Evolutionary conservation across 2,888 invertebrate species (phyloP).

Genomic region (Lepidochrysops patricia): DNA sequence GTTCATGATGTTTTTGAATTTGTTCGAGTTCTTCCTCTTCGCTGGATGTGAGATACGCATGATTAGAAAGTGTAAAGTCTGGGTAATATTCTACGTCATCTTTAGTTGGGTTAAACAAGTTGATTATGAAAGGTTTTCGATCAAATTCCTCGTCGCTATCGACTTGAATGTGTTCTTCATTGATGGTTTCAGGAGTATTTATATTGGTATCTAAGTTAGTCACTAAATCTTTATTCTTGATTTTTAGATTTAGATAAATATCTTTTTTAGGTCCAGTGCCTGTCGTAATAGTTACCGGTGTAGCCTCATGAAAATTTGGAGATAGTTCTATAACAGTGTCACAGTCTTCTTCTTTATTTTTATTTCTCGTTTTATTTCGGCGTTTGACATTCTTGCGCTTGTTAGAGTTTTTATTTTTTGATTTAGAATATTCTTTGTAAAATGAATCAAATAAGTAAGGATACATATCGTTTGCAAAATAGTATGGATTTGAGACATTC

Average conservation of each 20-base stretch:
- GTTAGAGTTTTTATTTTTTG: conserved; percentile 13
- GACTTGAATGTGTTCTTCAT: neutral
- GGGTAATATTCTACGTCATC: conserved; percentile 47
- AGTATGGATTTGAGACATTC: conserved; percentile 6
- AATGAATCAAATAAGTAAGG: conserved; percentile 27
- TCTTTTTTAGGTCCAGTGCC: neutral
- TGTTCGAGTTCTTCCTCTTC: conserved; percentile 35
- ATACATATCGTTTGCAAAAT: conserved; percentile 19
- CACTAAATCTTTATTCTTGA: conserved; percentile 31
- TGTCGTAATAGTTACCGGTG: neutral
- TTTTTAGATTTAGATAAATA: conserved; percentile 26
- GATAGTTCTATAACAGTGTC: conserved; percentile 14
- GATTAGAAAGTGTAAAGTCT: conserved; percentile 40
- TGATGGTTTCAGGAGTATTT: conserved; percentile 24
- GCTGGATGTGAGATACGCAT: conserved; percentile 31
- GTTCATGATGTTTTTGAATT: conserved; percentile 24
- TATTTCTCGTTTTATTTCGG: conserved; percentile 14
- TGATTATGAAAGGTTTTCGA: neutral
- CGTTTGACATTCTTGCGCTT: conserved; percentile 15
- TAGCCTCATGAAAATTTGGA: conserved; percentile 5
- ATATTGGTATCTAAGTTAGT: conserved; percentile 30
- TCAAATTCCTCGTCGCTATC: neutral
- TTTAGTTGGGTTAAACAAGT: neutral
- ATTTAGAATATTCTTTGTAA: conserved; percentile 20
- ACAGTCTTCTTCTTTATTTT: conserved; percentile 18